Evolutionary conservation across 2,797 vertebrate species (phyloP), one percentile per base, ranked within the genome.

Genomic region (Sparus aurata): DNA sequence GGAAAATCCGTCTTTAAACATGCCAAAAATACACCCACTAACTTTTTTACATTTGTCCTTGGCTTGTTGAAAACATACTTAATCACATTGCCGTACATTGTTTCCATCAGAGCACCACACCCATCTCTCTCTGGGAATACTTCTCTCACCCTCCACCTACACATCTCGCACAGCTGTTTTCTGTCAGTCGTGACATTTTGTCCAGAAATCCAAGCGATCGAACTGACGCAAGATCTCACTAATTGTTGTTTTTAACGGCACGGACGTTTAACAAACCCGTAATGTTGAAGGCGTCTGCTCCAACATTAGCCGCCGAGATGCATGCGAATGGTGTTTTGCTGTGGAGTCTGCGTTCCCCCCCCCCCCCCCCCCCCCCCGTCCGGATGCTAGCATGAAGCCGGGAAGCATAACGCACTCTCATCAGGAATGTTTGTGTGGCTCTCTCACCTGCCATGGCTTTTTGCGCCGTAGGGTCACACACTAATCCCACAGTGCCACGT

Each of bases 341-440:
- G 73, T 84, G 84, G 75, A 73, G 60, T 77, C 83, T 58, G 67
- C 60, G 38, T 87, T 85, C 80, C 75, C 85, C 80, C 75, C 34
- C 30, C 7, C 2, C 85, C 80, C 75, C 30, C 27, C 4, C n/a
- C n/a, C 85, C 80, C 74, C 30, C 2, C 4, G 85, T 90, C 86
- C 89, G 87, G 90, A 88, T 63, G 38, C 75, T 23, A 84, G 91
- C 89, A 92, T 90, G 84, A 86, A 75, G 69, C 79, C 87, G 30
- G 87, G 88, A 88, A 62, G 34, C 73, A 22, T 71, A 87, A 85
- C 77, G 52, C 70, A 43, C 77, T 79, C 74, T 79, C 74, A 62
- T 23, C 63, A 53, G 71, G 76, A 85, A 82, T 86, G 81, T 81
- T 64, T 68, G 47, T 83, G 76, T 69, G 76, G 62, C 18, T 10